Percentiles rank a stretch among this genome's conserved stretches.
Evolutionary conservation across 2,888 invertebrate genomes (phyloP).

Genomic region (Marasmarcha lunaedactyla): DNA sequence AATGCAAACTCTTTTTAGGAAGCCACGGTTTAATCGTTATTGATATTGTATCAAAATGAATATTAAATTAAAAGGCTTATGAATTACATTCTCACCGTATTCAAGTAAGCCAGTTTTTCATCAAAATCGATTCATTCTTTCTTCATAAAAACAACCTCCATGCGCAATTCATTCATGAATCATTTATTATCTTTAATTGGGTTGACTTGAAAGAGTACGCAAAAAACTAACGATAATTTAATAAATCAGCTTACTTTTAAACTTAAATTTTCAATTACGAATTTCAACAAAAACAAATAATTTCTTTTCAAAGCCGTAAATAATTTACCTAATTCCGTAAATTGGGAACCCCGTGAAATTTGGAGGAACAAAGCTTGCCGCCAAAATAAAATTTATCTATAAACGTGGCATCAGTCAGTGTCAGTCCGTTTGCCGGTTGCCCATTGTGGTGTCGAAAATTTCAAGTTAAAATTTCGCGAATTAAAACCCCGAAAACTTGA

Average conservation of each 20-base stretch:
- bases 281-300: no score
- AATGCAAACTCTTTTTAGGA: no score
- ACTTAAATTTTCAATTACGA: no score
- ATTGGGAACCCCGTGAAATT: not conserved
- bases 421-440: constrained; percentile 24
- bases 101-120: not conserved
- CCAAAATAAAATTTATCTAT: constrained; percentile 23
- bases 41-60: no score
- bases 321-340: not conserved
- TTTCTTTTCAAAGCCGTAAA: not conserved
- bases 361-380: not conserved
- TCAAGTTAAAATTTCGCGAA: constrained; percentile 44
- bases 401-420: constrained; percentile 42
- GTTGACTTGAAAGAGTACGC: not conserved
- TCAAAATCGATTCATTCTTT: not conserved
- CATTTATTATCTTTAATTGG: constrained; percentile 1
- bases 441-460: constrained; percentile 47
- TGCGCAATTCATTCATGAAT: not conserved
- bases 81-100: no score
- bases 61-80: no score
- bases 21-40: no score
- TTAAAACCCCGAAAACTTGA: constrained; percentile 50
- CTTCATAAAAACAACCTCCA: not conserved
- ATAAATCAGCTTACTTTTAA: not conserved
- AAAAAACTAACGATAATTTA: not conserved